Evolutionary conservation across 1,140 invertebrate genomes (phyloP).

Genomic region (Heliconius himera): DNA sequence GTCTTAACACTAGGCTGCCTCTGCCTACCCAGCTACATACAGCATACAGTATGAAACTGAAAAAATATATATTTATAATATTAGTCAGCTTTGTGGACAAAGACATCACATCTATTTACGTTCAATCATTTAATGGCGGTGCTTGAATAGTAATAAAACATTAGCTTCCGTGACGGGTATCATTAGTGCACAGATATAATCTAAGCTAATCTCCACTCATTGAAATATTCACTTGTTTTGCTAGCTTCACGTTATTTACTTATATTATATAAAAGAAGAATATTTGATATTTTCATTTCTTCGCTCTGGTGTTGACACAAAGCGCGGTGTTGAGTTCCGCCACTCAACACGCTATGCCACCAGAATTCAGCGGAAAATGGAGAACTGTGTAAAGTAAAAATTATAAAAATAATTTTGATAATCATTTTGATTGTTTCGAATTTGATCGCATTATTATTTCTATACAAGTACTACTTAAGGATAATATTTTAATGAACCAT

Average conservation of each 20-base stretch:
- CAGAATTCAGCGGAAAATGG: too few relatives aligned
- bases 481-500: not conserved
- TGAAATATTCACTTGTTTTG: slow-evolving; percentile 45
- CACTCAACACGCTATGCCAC: too few relatives aligned
- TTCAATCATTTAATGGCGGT: slow-evolving; percentile 35
- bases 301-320: too few relatives aligned
- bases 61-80: not conserved
- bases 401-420: too few relatives aligned
- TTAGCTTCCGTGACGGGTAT: slow-evolving; percentile 49
- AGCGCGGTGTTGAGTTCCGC: too few relatives aligned
- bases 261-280: not conserved
- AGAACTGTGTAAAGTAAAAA: too few relatives aligned
- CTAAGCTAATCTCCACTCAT: slow-evolving; percentile 42
- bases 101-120: slow-evolving; percentile 36
- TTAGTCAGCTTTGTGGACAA: not conserved
- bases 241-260: slow-evolving; percentile 21
- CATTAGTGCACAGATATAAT: slow-evolving; percentile 48
- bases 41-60: too few relatives aligned
- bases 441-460: too few relatives aligned
- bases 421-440: too few relatives aligned
- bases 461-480: not conserved
- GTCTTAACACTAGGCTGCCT: too few relatives aligned
- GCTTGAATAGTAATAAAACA: slow-evolving; percentile 43
- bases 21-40: too few relatives aligned
- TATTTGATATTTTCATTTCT: too few relatives aligned